phyloP scores from a whole-genome alignment of 1,140 invertebrate species.

The Ceratitis capitata region DNA sequence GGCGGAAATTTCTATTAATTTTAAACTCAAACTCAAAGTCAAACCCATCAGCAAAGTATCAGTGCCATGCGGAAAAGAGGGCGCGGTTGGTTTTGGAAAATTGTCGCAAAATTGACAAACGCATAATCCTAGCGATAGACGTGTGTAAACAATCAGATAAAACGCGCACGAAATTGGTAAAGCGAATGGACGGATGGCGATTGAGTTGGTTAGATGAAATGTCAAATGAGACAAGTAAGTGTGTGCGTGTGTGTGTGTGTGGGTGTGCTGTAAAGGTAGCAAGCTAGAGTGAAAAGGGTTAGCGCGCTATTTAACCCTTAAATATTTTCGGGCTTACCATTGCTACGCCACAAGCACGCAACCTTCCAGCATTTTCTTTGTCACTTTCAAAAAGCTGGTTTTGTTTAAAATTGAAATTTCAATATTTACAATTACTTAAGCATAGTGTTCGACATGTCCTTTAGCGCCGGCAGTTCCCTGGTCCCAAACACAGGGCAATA shows the following conservation, averaged over 20 bases:
- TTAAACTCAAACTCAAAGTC: constrained; percentile 37
- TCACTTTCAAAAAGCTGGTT: not conserved
- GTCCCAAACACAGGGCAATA: not conserved
- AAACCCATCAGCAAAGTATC: not conserved
- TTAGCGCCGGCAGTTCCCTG: constrained; percentile 6
- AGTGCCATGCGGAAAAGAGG: not conserved
- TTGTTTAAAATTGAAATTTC: constrained; percentile 36
- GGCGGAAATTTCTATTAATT: constrained; percentile 35
- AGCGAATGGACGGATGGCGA: not conserved
- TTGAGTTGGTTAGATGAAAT: not conserved
- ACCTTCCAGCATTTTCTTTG: not conserved
- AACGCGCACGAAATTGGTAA: not conserved
- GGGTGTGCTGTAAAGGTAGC: constrained; percentile 12
- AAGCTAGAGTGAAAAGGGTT: constrained; percentile 29
- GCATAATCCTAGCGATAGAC: constrained; percentile 1
- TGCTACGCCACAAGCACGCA: no score
- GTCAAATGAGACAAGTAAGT: constrained; percentile 29
- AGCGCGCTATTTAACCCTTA: constrained; percentile 29
- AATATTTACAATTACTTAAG: constrained; percentile 46
- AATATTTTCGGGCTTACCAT: not conserved
- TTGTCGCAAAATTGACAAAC: constrained; percentile 37
- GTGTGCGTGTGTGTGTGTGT: constrained; percentile 19
- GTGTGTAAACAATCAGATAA: constrained; percentile 38
- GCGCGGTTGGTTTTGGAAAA: not conserved
- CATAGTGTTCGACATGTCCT: constrained; percentile 42